These are phyloP conservation scores for Lithobates sylvaticus DNA, from an alignment of 2,797 vertebrate species.

Conservation along the genomic window DNA sequence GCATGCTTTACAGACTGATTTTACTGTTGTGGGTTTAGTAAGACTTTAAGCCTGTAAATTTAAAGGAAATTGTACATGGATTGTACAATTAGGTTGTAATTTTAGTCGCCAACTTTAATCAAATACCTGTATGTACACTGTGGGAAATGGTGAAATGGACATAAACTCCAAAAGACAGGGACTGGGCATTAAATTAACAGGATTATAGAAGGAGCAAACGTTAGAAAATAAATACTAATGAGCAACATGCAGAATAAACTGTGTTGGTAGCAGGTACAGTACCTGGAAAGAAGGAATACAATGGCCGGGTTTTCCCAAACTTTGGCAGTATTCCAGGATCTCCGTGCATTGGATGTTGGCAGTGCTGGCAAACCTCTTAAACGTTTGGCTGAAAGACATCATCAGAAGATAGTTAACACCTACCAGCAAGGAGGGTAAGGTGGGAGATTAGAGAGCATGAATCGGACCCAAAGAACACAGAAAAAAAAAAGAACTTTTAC, in stretches of 20 bases:
- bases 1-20: no score
- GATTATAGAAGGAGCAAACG: neutral
- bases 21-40: no score
- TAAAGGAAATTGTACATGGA: no score
- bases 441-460: neutral
- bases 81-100: no score
- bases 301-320: slow-evolving; percentile 75
- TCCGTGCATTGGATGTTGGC: slow-evolving; percentile 87
- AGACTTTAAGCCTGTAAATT: no score
- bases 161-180: no score
- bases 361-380: slow-evolving; percentile 81
- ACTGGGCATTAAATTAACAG: neutral
- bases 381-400: slow-evolving; percentile 75
- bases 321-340: slow-evolving; percentile 87
- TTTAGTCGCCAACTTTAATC: no score
- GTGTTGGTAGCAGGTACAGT: slow-evolving; percentile 28
- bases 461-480: slow-evolving; percentile 49
- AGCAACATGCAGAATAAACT: neutral
- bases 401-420: slow-evolving; percentile 23
- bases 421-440: neutral
- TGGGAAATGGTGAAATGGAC: no score
- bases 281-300: slow-evolving; percentile 90
- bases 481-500: slow-evolving; percentile 25
- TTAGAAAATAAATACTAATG: neutral
- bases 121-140: no score